phyloP scores from a whole-genome alignment of 92 coral and sea anemone species.

The Bergia sp. region DNA sequence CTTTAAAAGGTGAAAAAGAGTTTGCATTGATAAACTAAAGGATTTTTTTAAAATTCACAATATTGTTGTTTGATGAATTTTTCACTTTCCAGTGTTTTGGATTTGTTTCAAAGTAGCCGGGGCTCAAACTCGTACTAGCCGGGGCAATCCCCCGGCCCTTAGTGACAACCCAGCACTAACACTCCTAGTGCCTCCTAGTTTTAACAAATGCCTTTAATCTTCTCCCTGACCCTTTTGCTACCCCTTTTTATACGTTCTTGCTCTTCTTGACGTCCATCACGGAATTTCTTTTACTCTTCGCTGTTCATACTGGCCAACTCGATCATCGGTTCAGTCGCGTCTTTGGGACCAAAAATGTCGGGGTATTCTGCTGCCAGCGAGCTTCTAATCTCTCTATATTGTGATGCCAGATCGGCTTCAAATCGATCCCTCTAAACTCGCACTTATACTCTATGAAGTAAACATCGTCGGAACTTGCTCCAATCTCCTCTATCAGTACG shows the following conservation, averaged over 20 bases:
- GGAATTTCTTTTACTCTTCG: neutral
- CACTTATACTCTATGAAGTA: too few species aligned
- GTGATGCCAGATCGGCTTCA: neutral
- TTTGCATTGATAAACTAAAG: too few species aligned
- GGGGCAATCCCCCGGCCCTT: too few species aligned
- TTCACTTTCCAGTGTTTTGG: too few species aligned
- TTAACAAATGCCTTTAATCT: neutral
- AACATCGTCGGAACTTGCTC: too few species aligned
- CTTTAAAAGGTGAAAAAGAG: too few species aligned
- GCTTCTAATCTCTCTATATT: neutral
- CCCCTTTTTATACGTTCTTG: neutral
- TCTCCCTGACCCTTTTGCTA: constrained; percentile 1
- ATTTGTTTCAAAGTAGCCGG: too few species aligned
- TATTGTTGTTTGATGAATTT: too few species aligned
- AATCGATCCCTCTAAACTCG: constrained; percentile 1
- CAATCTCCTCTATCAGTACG: too few species aligned
- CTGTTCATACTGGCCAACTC: neutral
- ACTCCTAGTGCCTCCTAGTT: neutral
- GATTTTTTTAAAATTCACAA: too few species aligned
- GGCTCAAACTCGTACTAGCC: too few species aligned
- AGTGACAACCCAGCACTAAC: neutral
- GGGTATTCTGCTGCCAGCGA: neutral
- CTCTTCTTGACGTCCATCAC: constrained; percentile 12
- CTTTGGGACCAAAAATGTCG: neutral
- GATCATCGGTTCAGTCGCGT: neutral